These are phyloP conservation scores for Myotis myotis DNA, from an alignment of 2,797 vertebrate genomes.

Conservation along the genomic window DNA sequence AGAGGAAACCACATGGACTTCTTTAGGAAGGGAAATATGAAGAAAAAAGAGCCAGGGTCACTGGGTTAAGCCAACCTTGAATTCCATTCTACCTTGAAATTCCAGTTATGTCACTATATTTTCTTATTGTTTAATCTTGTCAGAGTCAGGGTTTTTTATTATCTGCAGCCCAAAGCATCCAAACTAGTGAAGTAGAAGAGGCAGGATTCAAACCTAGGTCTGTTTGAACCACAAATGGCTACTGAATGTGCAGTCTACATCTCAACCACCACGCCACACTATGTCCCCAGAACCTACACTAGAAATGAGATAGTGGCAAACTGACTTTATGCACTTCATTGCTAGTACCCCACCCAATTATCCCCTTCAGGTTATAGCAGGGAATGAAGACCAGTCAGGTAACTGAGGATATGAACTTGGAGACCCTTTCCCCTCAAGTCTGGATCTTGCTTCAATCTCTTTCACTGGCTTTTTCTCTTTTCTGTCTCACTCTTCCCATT, in stretches of 20 bases:
- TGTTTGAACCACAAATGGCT: neutral
- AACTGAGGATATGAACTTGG: neutral
- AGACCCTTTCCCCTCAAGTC: neutral
- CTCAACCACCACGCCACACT: neutral
- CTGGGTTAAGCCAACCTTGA: neutral
- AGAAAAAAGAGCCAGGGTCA: neutral
- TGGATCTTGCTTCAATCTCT: neutral
- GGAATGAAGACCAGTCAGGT: neutral
- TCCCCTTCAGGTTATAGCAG: neutral
- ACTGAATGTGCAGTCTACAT: neutral
- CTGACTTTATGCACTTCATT: neutral
- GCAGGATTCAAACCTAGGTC: neutral
- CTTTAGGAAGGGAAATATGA: neutral
- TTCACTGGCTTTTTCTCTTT: neutral
- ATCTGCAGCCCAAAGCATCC: neutral
- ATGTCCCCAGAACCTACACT: neutral
- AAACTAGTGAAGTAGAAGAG: neutral
- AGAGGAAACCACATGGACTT: neutral
- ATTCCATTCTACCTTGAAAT: neutral
- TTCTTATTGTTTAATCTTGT: neutral
- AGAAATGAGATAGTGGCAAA: neutral
- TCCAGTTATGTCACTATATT: neutral
- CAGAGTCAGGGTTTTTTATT: neutral
- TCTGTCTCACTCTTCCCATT: neutral
- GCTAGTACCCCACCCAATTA: neutral